Evolutionary conservation across 2,113 vertebrate genomes (phyloP), one percentile per base, ranked within the genome.

Genomic region (Garra rufa): DNA sequence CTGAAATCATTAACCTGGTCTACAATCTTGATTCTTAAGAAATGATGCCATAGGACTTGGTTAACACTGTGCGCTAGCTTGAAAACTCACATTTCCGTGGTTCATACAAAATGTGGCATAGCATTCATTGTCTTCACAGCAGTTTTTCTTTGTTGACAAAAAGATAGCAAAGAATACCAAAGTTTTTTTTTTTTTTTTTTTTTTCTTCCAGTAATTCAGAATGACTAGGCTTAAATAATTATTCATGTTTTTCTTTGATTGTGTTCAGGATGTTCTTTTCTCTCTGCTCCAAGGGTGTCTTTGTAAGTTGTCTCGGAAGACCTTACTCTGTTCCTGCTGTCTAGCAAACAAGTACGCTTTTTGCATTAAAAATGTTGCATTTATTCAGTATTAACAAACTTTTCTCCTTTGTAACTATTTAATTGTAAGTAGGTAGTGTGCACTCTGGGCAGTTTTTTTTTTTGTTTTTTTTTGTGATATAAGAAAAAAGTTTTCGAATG

Each of bases 221-320:
- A 28, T 74, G 24, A 48, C 71, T 74, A 48, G 14, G 48, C 48
- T 38, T 76, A 6, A 48, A 34, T 38, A 76, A 76, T 55, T 52
- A 76, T 55, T 52, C 28, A 30, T 76, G 26, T 21, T 34, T 30
- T 76, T 55, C 28, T 6, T 50, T 30, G 15, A 28, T 15, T 50
- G 43, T 17, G 14, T 74, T 15, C 43, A 74, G 3, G 21, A 19
- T 76, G 46, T 52, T 52, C 26, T 34, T 76, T 28, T 76, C 74
- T 76, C 46, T 38, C 46, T 55, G 74, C 74, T 52, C 48, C 48
- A 34, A 76, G 8, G 28, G 55, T 52, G 74, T 55, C 48, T 76
- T 26, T 74, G 43, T 48, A 13, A 26, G 38, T 71, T n/a, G 69
- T 71, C 69, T 71, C 69, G 4, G 38, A 43, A 71, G 69, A 71